Evolutionary conservation across 2,113 vertebrate species (phyloP), one percentile per base, ranked within the genome.

Genomic region (Nibea albiflora): DNA sequence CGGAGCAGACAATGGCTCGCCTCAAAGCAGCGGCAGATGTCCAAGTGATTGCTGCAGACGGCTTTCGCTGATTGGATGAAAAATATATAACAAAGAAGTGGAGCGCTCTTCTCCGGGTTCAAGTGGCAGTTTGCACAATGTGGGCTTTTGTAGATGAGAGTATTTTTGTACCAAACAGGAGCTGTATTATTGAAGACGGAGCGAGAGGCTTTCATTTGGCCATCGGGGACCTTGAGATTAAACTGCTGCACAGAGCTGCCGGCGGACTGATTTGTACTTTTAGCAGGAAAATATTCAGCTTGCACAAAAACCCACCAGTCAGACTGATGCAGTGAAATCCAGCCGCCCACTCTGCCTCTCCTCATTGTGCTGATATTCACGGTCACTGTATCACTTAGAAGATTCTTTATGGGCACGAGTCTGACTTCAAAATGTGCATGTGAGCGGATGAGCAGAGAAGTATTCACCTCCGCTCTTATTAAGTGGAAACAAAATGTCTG

Each of bases 21-120:
- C 84, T 86, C 71, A 91, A 73, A 89, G 82, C 85, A 7, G 77
- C 65, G 54, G 80, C 91, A 90, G 92, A 92, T 93, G 91, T 92
- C 80, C 63, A 26, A 82, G 49, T 74, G 77, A 83, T 83, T 47
- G 85, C 86, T 80, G 78, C 84, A 89, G 84, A 85, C 49, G 67
- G 20, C 76, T 73, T 8, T 39, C 84, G 15, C 60, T 61, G 86
- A 83, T 72, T 80, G 76, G 75, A 76, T 44, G 64, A 44, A 69
- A 80, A 81, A 82, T 74, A 60, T 20, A 44, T 24, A 46, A 4
- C 63, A 49, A 49, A 49, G 4, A 71, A 10, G 14, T 81, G 26
- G 11, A 19, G 16, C 15, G 10, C 81, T 84, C 46, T 61, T 69
- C 63, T 69, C 1, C 5, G 56, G 81, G 87, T 84, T 93, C 82